A percentile compares a stretch with the other conserved stretches of the same genome.
phyloP scores from a whole-genome alignment of 2,888 invertebrate genomes.

The Leucania comma region DNA sequence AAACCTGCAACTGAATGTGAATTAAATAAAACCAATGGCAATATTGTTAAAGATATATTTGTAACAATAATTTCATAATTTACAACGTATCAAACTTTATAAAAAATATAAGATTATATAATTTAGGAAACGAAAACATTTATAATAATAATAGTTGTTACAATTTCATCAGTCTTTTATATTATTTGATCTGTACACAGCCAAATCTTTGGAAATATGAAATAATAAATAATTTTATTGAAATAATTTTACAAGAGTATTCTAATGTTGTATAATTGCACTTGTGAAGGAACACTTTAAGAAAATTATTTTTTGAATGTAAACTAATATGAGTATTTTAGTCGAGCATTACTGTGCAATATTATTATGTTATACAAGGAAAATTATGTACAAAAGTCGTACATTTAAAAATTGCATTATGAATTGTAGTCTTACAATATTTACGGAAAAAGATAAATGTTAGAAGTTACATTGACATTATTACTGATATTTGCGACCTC shows the following conservation, averaged over 20 bases:
- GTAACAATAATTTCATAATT: slow-evolving; percentile 71
- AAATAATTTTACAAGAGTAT: slow-evolving; percentile 49
- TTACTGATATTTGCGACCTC: neutral
- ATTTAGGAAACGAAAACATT: slow-evolving; percentile 69
- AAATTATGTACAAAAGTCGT: slow-evolving; percentile 26
- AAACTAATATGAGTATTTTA: slow-evolving; percentile 51
- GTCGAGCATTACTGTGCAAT: slow-evolving; percentile 12
- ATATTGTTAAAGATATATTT: slow-evolving; percentile 71
- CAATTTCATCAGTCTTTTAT: slow-evolving; percentile 81
- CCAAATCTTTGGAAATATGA: slow-evolving; percentile 85
- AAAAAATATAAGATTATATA: slow-evolving; percentile 69
- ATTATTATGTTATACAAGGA: slow-evolving; percentile 16
- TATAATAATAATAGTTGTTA: slow-evolving; percentile 74
- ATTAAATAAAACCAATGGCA: slow-evolving; percentile 44
- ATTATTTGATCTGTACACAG: slow-evolving; percentile 80
- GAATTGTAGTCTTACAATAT: neutral
- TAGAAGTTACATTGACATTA: neutral
- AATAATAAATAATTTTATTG: slow-evolving; percentile 61
- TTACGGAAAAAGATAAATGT: neutral
- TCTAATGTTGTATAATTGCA: slow-evolving; percentile 54
- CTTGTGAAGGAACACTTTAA: slow-evolving; percentile 41
- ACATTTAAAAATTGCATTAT: slow-evolving; percentile 16
- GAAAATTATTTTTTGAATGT: slow-evolving; percentile 7
- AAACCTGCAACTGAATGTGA: neutral
- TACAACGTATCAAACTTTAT: slow-evolving; percentile 68